Percentiles rank a stretch among this genome's conserved stretches.
phyloP scores from a whole-genome alignment of 2,113 vertebrate species.

The Ondatra zibethicus region DNA sequence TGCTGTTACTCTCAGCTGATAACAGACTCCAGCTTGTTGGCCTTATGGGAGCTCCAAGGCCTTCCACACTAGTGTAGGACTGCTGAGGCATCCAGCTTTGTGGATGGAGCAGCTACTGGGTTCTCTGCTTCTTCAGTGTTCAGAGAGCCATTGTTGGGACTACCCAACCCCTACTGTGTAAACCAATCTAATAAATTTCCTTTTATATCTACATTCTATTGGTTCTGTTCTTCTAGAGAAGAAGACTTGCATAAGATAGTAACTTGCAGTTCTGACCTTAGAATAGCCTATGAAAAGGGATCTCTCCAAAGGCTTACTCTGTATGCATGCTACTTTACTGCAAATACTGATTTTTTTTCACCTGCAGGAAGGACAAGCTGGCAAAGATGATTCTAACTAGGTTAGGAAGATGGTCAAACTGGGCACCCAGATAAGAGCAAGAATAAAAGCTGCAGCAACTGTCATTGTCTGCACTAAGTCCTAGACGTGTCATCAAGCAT shows the following conservation, averaged over 20 bases:
- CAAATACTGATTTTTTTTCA: background rate
- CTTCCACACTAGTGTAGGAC: no score
- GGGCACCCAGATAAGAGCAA: background rate
- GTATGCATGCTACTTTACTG: background rate
- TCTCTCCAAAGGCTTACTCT: background rate
- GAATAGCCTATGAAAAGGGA: constrained; percentile 24
- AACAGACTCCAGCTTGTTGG: background rate
- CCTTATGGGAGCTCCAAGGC: background rate
- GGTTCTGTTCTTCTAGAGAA: background rate
- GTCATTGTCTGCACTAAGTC: background rate
- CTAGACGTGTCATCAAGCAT: background rate
- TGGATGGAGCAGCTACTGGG: background rate
- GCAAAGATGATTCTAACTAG: constrained; percentile 16
- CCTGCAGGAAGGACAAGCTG: background rate
- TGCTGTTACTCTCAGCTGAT: no score
- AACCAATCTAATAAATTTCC: background rate
- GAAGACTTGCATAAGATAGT: background rate
- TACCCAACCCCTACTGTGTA: no score
- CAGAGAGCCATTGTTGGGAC: background rate
- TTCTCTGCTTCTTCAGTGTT: background rate
- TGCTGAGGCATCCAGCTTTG: background rate
- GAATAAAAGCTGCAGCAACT: background rate
- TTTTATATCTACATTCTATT: background rate
- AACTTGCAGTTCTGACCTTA: constrained; percentile 38
- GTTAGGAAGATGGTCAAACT: background rate